These are phyloP conservation scores for Dasypus novemcinctus DNA, from an alignment of 2,113 vertebrate species.

Conservation along the genomic window DNA sequence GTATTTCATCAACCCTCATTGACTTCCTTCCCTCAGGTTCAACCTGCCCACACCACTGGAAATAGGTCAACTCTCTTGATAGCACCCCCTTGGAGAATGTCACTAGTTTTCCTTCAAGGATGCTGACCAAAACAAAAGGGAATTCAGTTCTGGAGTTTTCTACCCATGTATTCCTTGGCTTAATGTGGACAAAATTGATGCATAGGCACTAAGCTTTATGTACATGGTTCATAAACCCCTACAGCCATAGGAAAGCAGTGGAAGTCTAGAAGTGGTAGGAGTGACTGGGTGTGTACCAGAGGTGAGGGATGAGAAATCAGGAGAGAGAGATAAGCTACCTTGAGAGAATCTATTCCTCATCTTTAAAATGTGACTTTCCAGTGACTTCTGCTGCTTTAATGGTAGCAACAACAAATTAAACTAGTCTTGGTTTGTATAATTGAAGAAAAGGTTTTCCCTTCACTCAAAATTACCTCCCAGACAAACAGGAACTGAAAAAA, in stretches of 20 bases:
- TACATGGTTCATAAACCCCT: background rate
- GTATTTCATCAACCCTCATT: background rate
- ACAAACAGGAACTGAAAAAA: background rate
- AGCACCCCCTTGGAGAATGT: background rate
- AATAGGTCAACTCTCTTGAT: background rate
- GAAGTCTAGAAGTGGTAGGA: background rate
- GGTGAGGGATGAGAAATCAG: background rate
- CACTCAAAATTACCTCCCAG: background rate
- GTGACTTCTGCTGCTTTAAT: background rate
- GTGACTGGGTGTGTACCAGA: no score
- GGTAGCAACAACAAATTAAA: background rate
- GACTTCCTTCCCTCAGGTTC: background rate
- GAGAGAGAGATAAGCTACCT: no score
- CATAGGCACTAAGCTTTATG: background rate
- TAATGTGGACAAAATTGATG: background rate
- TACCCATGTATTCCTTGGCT: no score
- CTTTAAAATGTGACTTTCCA: background rate
- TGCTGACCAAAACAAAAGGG: background rate
- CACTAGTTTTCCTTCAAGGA: background rate
- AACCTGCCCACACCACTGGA: background rate
- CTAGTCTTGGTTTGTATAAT: background rate
- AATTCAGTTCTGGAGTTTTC: background rate
- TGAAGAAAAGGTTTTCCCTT: background rate
- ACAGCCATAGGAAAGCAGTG: background rate
- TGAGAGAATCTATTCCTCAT: background rate